Evolutionary conservation across 2,113 vertebrate species (phyloP).

Genomic region (Semnornis frantzii): DNA sequence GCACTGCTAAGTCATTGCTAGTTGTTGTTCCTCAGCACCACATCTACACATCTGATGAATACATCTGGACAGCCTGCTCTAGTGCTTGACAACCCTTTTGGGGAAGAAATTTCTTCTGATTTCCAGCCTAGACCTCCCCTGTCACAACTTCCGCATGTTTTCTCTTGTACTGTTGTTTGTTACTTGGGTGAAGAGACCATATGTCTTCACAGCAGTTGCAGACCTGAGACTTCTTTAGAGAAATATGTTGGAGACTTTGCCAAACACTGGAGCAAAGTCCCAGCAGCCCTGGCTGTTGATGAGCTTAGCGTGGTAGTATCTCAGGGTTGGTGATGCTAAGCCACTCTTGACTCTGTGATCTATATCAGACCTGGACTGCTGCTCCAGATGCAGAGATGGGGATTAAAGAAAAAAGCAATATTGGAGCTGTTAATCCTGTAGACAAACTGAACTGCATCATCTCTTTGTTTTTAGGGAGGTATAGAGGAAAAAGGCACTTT

Average conservation of each 20-base stretch:
- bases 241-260: not conserved
- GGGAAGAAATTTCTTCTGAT: too few relatives aligned
- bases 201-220: too few relatives aligned
- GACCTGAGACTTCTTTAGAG: too few relatives aligned
- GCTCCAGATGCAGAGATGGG: not conserved
- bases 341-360: not conserved
- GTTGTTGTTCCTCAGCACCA: too few relatives aligned
- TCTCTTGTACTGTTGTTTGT: too few relatives aligned
- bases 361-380: not conserved
- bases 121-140: too few relatives aligned
- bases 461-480: rapidly evolving
- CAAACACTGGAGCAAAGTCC: not conserved
- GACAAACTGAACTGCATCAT: not conserved
- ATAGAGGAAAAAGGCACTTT: not conserved
- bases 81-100: too few relatives aligned
- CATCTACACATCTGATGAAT: too few relatives aligned
- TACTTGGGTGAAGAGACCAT: too few relatives aligned
- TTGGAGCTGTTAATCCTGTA: not conserved
- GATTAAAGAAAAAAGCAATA: not conserved
- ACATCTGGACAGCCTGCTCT: too few relatives aligned
- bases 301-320: not conserved
- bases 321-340: not conserved
- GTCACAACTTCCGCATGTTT: too few relatives aligned
- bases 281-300: not conserved
- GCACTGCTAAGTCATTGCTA: too few relatives aligned